Evolutionary conservation across 1,140 invertebrate species (phyloP).

Genomic region (Caerostris extrusa): DNA sequence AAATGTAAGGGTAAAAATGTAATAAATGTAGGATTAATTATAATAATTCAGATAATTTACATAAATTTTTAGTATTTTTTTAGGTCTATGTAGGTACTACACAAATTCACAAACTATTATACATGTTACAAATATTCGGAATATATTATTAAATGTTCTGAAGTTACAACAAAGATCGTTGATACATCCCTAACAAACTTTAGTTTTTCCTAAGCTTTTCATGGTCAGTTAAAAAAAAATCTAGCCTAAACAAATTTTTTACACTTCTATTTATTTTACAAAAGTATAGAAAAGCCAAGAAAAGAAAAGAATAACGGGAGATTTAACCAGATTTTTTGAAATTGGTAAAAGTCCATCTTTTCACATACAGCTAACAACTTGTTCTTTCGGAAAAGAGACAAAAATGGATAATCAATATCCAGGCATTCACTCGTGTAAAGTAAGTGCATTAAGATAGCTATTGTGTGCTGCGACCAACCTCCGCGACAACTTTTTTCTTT

Average conservation of each 20-base stretch:
- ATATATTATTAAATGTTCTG: too few relatives aligned
- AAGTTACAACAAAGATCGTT: too few relatives aligned
- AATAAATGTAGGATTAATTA: too few relatives aligned
- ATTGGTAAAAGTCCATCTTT: conserved; percentile 73
- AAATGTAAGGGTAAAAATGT: too few relatives aligned
- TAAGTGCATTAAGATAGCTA: conserved; percentile 75
- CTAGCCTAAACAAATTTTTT: conserved; percentile 25
- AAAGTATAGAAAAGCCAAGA: conserved; percentile 3
- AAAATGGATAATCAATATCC: conserved; percentile 76
- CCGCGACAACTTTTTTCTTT: conserved; percentile 70
- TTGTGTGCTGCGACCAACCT: conserved; percentile 62
- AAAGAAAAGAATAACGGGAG: conserved; percentile 38
- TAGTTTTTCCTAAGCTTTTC: neutral
- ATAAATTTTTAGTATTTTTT: too few relatives aligned
- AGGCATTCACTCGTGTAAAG: conserved; percentile 62
- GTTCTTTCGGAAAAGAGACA: conserved; percentile 62
- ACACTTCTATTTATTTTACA: conserved; percentile 21
- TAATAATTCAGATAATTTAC: too few relatives aligned
- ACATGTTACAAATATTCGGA: too few relatives aligned
- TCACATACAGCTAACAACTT: conserved; percentile 71
- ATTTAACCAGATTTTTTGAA: conserved; percentile 73
- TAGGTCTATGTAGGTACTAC: too few relatives aligned
- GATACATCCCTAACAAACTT: neutral
- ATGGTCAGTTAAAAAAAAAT: neutral
- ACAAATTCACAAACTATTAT: too few relatives aligned